Evolutionary conservation across 2,888 invertebrate genomes (phyloP), one percentile per base, ranked within the genome.

Genomic region (Tipula confusa): DNA sequence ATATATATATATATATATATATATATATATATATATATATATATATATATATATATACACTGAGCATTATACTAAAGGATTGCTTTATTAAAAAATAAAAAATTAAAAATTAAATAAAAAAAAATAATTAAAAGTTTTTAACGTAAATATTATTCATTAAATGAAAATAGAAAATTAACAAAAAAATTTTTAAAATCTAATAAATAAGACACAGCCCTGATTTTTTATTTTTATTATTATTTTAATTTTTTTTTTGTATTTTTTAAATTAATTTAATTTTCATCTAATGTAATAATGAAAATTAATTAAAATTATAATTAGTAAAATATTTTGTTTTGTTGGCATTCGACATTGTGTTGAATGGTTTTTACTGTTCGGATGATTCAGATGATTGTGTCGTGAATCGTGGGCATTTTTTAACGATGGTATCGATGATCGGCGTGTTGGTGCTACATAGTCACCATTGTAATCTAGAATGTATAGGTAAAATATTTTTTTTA

Each of bases 181-280:
- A 64, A 64, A 64, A 64, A n/a, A n/a, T n/a, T n/a, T 64, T 64
- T 64, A 24, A 64, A 64, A 24, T 64, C 64, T 64, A 64, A 24
- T 64, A 64, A 64, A 64, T 64, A 64, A 64, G 64, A 64, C 64
- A 64, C 64, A 64, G 64, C 64, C 64, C 64, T 64, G 64, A 64
- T 64, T 64, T 64, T 64, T 24, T 64, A 15, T 43, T 43, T 24
- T 13, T 43, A n/a, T 43, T n/a, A 3, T 43, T 43, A 31, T 5
- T 31, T 31, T 31, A 31, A 31, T 31, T 31, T 31, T 5, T 24
- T 64, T 64, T 64, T 24, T 24, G 24, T 64, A 64, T 24, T 64
- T 64, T 64, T 64, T 24, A 24, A 64, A 9, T 2, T 24, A 64
- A 24, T 64, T 64, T 24, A 24, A 24, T 9, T 64, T 64, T 64